Conservation (phyloP, 2,888 invertebrate genomes). For the Isoperla grammatica region DNA sequence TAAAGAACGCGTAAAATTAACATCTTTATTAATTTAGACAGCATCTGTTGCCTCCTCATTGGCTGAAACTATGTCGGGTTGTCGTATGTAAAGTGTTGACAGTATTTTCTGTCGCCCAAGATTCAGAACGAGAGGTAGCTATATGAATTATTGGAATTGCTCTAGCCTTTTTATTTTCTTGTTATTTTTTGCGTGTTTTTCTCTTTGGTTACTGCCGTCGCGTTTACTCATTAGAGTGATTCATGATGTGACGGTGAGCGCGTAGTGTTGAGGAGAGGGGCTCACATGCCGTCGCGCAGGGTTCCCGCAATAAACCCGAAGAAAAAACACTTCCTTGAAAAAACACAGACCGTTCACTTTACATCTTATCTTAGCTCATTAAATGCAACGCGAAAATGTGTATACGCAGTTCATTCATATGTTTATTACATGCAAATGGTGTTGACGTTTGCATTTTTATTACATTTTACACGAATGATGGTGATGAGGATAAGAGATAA, state of each 20-base stretch:
- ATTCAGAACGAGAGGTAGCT: not conserved
- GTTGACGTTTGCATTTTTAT: no score
- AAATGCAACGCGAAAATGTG: no score
- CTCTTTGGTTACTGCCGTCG: not conserved
- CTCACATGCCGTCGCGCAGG: not conserved
- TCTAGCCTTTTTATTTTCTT: not conserved
- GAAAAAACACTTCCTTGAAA: no score
- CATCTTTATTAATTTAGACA: not conserved
- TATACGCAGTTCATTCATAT: no score
- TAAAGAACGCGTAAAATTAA: not conserved
- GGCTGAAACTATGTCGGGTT: no score
- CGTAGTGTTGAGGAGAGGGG: not conserved
- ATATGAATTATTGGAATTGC: constrained; percentile 9
- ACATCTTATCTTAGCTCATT: no score
- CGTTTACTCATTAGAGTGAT: constrained; percentile 14
- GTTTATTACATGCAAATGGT: no score
- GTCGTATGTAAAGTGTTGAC: constrained; percentile 12
- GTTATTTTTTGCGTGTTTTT: not conserved
- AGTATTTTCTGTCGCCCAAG: not conserved
- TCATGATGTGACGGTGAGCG: constrained; percentile 1
- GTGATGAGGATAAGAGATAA: no score
- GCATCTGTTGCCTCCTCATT: no score
- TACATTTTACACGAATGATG: no score
- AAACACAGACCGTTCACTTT: no score
- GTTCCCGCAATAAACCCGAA: no score